Percentiles rank a stretch among this genome's conserved stretches.
phyloP scores from a whole-genome alignment of 2,888 invertebrate genomes.

The Neocrepidodera transversa region DNA sequence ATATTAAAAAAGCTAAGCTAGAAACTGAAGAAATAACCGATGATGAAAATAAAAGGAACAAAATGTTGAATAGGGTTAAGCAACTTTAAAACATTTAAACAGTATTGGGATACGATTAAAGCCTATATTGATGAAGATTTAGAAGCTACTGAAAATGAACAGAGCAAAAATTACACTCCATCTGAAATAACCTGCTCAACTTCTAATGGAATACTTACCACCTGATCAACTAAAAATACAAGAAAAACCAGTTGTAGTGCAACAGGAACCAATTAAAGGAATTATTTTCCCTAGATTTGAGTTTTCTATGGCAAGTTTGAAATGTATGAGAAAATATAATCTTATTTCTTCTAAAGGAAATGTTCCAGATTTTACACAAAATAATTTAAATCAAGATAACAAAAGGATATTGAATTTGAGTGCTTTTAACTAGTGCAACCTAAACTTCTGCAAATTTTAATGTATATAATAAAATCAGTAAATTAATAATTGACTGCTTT shows the following conservation, averaged over 20 bases:
- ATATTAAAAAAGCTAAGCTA: constrained; percentile 61
- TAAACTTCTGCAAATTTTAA: too few relatives aligned
- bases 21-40: constrained; percentile 37
- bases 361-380: constrained; percentile 10
- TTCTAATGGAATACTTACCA: constrained; percentile 65
- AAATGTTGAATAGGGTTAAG: constrained; percentile 54
- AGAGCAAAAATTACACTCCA: constrained; percentile 44
- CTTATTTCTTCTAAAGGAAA: constrained; percentile 50
- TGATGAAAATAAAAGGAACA: constrained; percentile 36
- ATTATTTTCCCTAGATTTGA: constrained; percentile 60
- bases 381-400: constrained; percentile 40
- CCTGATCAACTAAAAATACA: constrained; percentile 58
- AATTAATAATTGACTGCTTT: too few relatives aligned
- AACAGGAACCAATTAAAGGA: constrained; percentile 33
- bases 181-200: constrained; percentile 64
- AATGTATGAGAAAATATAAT: constrained; percentile 74
- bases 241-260: constrained; percentile 18
- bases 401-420: constrained; percentile 73
- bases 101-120: constrained; percentile 54
- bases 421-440: constrained; percentile 73
- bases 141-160: constrained; percentile 29
- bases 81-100: constrained; percentile 56
- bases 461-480: too few relatives aligned
- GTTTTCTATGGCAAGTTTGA: constrained; percentile 75
- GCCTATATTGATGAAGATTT: constrained; percentile 41